Evolutionary conservation across 92 coral and sea anemone species (phyloP), one percentile per base, ranked within the genome.

Genomic region (Epizoanthus illoricatus): DNA sequence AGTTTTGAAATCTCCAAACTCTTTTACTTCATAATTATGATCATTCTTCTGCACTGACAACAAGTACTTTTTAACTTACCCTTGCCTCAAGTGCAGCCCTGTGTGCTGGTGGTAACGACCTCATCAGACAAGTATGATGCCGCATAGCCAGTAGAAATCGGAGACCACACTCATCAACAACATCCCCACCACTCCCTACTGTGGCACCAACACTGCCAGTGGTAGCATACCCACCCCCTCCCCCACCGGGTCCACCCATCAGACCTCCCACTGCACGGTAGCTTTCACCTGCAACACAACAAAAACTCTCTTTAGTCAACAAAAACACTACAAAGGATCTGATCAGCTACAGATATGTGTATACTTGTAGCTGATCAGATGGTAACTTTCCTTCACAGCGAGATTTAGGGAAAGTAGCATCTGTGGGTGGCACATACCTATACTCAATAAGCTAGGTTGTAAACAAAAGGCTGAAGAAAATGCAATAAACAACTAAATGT

Each of bases 181-280:
- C 99, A 91, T 96, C 99, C 84, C 99, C 99, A 74, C 99, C 99
- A 85, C 99, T 96, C 85, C 99, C 99, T 82, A 89, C 99, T 68
- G 99, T 93, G 84, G 99, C 99, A 75, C 99, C 99, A 60, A 96
- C 89, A 79, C 99, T 96, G 59, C 99, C 99, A 58, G 99, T 96
- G 1, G 99, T 96, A 23, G 99, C 99, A 84, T 96, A 96, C 49
- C 99, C 99, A 82, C 99, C 99, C 81, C 99, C 99, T 20, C 99
- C 99, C 80, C 99, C 97, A 75, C 99, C 94, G 36, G 99, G 99
- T 20, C 99, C 99, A 43, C 99, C 99, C 93, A 97, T 93, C n/a
- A 97, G 86, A 75, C 98, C 97, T 40, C 92, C 87, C 6, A 85
- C 75, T 69, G 87, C 76, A 59, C 80, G 85, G 85, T 88, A 90